Evolutionary conservation across 2,888 invertebrate genomes (phyloP).

Genomic region (Lobophora halterata): DNA sequence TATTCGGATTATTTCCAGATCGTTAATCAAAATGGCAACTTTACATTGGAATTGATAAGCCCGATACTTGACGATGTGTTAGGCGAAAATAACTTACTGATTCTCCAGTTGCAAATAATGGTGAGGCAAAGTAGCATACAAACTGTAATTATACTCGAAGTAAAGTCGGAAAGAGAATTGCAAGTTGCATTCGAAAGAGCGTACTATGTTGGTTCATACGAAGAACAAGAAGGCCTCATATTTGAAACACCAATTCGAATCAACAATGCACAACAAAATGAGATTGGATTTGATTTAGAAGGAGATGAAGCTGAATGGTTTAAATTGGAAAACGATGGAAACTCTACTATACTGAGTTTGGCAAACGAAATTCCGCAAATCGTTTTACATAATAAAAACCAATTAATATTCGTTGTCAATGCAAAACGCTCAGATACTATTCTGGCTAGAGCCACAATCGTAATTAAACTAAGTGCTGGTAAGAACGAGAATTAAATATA

Average conservation of each 20-base stretch:
- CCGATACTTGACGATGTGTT: conserved; percentile 28
- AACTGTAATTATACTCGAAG: conserved; percentile 23
- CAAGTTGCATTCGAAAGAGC: conserved; percentile 19
- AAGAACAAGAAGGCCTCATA: conserved; percentile 14
- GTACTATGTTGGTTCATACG: conserved; percentile 26
- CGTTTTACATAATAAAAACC: conserved; percentile 27
- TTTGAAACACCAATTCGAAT: conserved; percentile 23
- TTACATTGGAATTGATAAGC: conserved; percentile 26
- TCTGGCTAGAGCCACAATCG: conserved; percentile 29
- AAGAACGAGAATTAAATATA: not conserved
- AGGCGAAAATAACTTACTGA: conserved; percentile 30
- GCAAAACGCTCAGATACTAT: conserved; percentile 24
- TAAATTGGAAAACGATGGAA: conserved; percentile 13
- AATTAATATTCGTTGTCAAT: conserved; percentile 32
- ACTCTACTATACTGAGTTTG: conserved; percentile 25
- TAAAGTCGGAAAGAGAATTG: not conserved
- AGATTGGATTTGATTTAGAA: conserved; percentile 21
- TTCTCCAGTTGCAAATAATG: conserved; percentile 33
- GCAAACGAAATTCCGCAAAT: conserved; percentile 30
- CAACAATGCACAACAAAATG: conserved; percentile 17
- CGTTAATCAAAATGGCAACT: conserved; percentile 23
- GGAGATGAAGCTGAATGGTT: conserved; percentile 29
- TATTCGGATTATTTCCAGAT: conserved; percentile 37
- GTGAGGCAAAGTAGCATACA: conserved; percentile 19
- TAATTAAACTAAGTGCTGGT: conserved; percentile 26